A percentile compares a stretch with the other conserved stretches of the same genome.
phyloP scores from a whole-genome alignment of 2,113 vertebrate genomes.

The Podarcis muralis region DNA sequence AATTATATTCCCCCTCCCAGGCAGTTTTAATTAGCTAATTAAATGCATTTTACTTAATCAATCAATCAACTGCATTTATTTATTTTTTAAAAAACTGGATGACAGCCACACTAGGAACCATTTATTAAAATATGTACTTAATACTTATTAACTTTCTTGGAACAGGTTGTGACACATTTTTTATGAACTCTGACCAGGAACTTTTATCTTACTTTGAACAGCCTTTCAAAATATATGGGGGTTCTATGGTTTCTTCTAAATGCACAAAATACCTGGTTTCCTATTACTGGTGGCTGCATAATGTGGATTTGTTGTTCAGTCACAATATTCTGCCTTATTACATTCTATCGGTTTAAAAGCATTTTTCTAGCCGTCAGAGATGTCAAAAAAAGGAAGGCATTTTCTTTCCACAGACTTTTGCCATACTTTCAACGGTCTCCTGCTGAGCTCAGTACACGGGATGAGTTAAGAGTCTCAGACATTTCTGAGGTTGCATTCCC shows the following conservation, averaged over 20 bases:
- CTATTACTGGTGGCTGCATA: not conserved
- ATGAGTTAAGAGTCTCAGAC: not conserved
- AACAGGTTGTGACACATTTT: not conserved
- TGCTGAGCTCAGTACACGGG: not conserved
- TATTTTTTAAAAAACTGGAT: not conserved
- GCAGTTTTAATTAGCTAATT: not conserved
- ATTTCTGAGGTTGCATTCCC: conserved; percentile 2
- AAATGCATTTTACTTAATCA: not conserved
- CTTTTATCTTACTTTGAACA: not conserved
- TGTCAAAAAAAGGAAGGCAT: not conserved
- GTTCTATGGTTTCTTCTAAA: not conserved
- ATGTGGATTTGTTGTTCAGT: not conserved
- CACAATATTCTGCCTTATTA: not conserved
- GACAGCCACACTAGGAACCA: not conserved
- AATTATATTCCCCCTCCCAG: not conserved
- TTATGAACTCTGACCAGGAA: not conserved
- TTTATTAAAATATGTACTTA: not conserved
- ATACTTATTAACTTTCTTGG: not conserved
- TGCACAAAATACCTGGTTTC: not conserved
- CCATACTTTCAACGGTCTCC: not conserved
- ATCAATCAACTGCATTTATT: not conserved
- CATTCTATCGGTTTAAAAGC: not conserved
- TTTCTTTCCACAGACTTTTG: not conserved
- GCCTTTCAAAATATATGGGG: not conserved
- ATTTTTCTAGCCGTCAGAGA: not conserved